Evolutionary conservation across 1,140 invertebrate genomes (phyloP).

Genomic region (Drosophila ananassae): DNA sequence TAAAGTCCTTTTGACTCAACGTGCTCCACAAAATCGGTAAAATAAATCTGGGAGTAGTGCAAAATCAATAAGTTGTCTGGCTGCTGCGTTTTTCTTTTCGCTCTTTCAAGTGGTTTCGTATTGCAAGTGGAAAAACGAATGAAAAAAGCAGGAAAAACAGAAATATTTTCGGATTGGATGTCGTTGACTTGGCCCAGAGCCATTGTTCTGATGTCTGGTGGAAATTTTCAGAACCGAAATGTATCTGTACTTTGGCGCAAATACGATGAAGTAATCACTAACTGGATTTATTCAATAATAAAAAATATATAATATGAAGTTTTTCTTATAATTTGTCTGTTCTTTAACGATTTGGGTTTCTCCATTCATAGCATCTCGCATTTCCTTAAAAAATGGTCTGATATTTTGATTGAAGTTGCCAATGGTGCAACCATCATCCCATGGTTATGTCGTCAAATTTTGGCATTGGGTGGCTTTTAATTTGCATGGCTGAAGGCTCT

Average conservation of each 20-base stretch:
- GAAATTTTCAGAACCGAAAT: constrained; percentile 12
- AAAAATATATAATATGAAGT: not conserved
- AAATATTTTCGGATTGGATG: constrained; percentile 29
- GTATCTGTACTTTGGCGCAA: constrained; percentile 1
- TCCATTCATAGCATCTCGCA: not conserved
- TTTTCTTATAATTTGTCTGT: not conserved
- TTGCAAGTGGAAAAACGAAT: constrained; percentile 34
- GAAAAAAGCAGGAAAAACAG: constrained; percentile 27
- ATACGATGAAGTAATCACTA: not conserved
- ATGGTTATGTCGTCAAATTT: constrained; percentile 27
- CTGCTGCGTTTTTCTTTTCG: constrained; percentile 21
- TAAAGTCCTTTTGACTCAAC: constrained; percentile 20
- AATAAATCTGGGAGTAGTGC: constrained; percentile 71
- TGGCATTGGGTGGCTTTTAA: constrained; percentile 64
- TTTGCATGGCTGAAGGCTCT: constrained; percentile 58
- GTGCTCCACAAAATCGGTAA: constrained; percentile 21
- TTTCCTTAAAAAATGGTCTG: constrained; percentile 23
- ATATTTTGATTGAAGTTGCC: constrained; percentile 76
- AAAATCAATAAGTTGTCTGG: constrained; percentile 68
- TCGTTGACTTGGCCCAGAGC: constrained; percentile 43
- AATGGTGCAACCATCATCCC: constrained; percentile 31
- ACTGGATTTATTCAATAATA: too few relatives aligned
- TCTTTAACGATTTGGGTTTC: not conserved
- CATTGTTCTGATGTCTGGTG: constrained; percentile 20
- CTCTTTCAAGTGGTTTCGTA: constrained; percentile 67